These are phyloP conservation scores for Cactoblastis cactorum DNA, from an alignment of 2,888 invertebrate species.

Conservation along the genomic window DNA sequence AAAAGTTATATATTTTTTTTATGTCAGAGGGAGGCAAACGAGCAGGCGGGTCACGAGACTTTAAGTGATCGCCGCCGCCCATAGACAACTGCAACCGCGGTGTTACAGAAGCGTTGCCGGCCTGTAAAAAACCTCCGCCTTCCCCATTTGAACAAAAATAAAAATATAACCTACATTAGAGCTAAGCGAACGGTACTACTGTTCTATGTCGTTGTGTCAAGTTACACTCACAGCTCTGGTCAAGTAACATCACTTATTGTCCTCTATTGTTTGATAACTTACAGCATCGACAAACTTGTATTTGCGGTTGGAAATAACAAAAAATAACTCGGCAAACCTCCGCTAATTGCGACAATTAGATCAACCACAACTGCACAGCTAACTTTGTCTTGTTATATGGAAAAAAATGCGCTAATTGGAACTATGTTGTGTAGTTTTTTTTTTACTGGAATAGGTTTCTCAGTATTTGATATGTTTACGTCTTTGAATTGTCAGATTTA, in stretches of 20 bases:
- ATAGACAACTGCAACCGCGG: too few species aligned
- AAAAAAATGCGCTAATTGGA: conserved; percentile 33
- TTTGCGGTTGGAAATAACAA: background rate
- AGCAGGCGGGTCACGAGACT: too few species aligned
- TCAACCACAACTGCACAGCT: background rate
- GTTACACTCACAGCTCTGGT: conserved; percentile 10
- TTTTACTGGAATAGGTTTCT: conserved; percentile 16
- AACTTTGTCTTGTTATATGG: conserved; percentile 23
- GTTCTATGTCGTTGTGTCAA: background rate
- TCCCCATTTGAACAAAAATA: too few species aligned
- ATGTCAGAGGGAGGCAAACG: too few species aligned
- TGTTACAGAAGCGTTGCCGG: too few species aligned
- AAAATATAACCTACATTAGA: conserved; percentile 1
- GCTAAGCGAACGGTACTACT: background rate
- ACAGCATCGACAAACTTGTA: conserved; percentile 16
- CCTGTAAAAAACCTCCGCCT: too few species aligned
- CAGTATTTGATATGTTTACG: conserved; percentile 12
- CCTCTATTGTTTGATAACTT: conserved; percentile 55
- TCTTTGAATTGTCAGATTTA: background rate
- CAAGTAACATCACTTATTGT: conserved; percentile 46
- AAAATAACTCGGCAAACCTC: background rate
- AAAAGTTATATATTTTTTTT: too few species aligned
- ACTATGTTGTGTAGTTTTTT: conserved; percentile 22
- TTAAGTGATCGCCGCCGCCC: too few species aligned
- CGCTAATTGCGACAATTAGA: conserved; percentile 8